phyloP scores from a whole-genome alignment of 2,888 invertebrate species.

The Ommatoiulus sabulosus region DNA sequence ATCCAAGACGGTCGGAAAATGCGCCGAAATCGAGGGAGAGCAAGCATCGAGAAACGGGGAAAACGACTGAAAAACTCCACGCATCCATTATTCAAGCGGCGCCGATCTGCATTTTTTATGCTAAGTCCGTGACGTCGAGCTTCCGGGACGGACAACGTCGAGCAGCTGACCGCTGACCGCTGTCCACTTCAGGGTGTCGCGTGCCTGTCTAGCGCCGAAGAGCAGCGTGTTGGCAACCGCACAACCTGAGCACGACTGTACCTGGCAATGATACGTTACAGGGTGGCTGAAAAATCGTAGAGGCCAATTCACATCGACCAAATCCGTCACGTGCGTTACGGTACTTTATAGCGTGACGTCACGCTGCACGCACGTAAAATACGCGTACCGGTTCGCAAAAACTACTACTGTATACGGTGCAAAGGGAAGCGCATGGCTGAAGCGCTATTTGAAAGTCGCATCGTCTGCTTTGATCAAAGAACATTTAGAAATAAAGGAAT shows the following conservation, averaged over 20 bases:
- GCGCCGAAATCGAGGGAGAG: constrained; percentile 26
- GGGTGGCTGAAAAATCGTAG: too few relatives aligned
- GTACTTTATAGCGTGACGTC: too few relatives aligned
- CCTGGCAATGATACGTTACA: not conserved
- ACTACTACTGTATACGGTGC: too few relatives aligned
- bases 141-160: too few relatives aligned
- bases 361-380: too few relatives aligned
- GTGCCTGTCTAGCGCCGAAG: not conserved
- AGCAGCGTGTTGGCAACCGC: not conserved
- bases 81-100: not conserved
- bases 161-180: not conserved
- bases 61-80: not conserved
- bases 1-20: constrained; percentile 27
- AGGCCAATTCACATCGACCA: too few relatives aligned
- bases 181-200: not conserved
- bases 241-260: not conserved
- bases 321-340: too few relatives aligned
- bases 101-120: constrained; percentile 16
- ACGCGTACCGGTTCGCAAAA: too few relatives aligned
- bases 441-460: too few relatives aligned
- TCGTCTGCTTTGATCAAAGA: too few relatives aligned
- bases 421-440: too few relatives aligned
- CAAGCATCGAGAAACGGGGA: constrained; percentile 11
- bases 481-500: too few relatives aligned
- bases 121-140: not conserved